Base-by-base conservation (phyloP, 2,888 invertebrate species). In the Noctua janthe region DNA sequence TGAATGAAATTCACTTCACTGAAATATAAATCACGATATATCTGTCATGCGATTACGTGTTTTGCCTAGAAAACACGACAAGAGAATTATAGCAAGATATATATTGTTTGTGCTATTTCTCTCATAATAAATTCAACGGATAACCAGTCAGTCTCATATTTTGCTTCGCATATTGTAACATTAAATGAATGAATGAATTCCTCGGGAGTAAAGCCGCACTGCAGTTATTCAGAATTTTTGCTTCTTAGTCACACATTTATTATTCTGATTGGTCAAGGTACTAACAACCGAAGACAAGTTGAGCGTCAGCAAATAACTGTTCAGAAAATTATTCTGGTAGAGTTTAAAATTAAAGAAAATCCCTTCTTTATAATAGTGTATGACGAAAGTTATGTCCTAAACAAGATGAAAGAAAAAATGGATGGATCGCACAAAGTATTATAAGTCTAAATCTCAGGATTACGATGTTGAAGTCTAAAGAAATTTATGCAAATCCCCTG, bases 401-500 rank as follows among this genome's bases (percentile, higher is more conserved):
- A 78, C 66, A 78, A 73, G 73, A 84, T 81, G 20, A 71, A 80
- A 80, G 70, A 71, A 80, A 76, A 76, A 56, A 76, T 79, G n/a
- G 49, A 70, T 54, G 81, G 75, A 80, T 78, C 74, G 70, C 69
- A 76, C 74, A 54, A 81, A 87, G 88, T 88, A 84, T 88, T 82
- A 86, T 62, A 78, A 80, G 78, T 74, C 73, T 80, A 83, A 88
- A 84, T 79, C 81, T 76, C 56, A 56, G 73, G 80, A 85, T 88
- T 84, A 88, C 84, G 59, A 66, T 70, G 80, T 78, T 82, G 71
- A 85, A 82, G 75, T 72, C 79, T 20, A 70, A 69, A 72, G 76
- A 88, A 87, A 88, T 87, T 80, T 88, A 88, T 89, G 88, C 80
- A 87, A 88, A 88, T 82, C 87, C 82, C 72, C 59, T 4, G 11